Evolutionary conservation across 2,888 invertebrate species (phyloP), one percentile per base, ranked within the genome.

Genomic region (Rotaria sp.): DNA sequence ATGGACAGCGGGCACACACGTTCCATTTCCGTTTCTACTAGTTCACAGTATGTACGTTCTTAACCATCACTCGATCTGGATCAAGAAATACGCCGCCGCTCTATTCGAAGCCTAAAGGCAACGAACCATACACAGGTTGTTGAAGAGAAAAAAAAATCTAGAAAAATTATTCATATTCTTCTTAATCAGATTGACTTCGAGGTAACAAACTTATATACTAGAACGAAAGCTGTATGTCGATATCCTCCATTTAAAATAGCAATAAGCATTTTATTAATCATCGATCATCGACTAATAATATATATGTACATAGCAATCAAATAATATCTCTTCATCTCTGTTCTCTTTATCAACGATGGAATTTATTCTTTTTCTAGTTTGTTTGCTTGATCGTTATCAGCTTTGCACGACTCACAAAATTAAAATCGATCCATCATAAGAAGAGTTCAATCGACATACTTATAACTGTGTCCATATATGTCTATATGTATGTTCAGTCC

Each of bases 1-100:
- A 59, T 59, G 57, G 57, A 59, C 57, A 59, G 57, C 57, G 57
- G 57, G 57, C 57, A 59, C n/a, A 59, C 57, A 59, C 57, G 57
- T 59, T 59, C 30, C 57, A 59, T 59, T 59, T 59, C 57, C 57
- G 57, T 59, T 59, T 59, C 57, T 59, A 59, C 57, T 59, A 59
- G 15, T 59, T 59, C 57, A 59, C 57, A 59, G 57, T 59, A 59
- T 59, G 57, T 59, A 59, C 30, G 57, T 59, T 59, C 57, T 59
- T 59, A n/a, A 59, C 57, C n/a, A 59, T 59, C 57, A 59, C 57
- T 59, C 57, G 57, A 59, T 59, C 13, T 59, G n/a, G 57, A 59
- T 59, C 57, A 59, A 59, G 57, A 59, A 59, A 59, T 59, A 59
- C 57, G 15, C 57, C 57, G 57, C 57, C 26, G 55, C 55, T 59